phyloP scores from a whole-genome alignment of 2,888 invertebrate genomes.

The Eristalis tenax region DNA sequence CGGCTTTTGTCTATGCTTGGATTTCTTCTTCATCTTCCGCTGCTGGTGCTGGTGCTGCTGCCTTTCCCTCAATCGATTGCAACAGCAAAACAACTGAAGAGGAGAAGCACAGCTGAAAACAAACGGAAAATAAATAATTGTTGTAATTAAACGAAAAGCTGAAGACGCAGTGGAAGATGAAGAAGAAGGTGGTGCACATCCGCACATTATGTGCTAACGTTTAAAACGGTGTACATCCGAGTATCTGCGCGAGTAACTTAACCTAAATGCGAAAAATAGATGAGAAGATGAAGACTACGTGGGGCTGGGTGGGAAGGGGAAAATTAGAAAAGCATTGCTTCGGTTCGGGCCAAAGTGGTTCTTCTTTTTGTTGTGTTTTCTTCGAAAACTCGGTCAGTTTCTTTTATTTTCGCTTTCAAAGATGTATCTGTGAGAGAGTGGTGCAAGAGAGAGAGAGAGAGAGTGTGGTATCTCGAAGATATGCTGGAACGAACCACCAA shows the following conservation, averaged over 20 bases:
- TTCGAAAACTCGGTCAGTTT: slow-evolving; percentile 64
- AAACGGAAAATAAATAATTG: slow-evolving; percentile 48
- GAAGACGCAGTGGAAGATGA: neutral
- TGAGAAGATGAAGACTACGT: neutral
- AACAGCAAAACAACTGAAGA: neutral
- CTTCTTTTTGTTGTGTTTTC: slow-evolving; percentile 36
- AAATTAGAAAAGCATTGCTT: slow-evolving; percentile 28
- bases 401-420: slow-evolving; percentile 25
- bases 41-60: slow-evolving; percentile 3
- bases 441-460: slow-evolving; percentile 21
- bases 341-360: slow-evolving; percentile 38
- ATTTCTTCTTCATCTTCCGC: slow-evolving; percentile 6
- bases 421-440: slow-evolving; percentile 62
- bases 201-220: slow-evolving; percentile 60
- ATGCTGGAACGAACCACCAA: slow-evolving; percentile 18
- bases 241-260: slow-evolving; percentile 2
- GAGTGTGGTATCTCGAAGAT: slow-evolving; percentile 44
- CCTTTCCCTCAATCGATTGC: slow-evolving; percentile 23
- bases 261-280: slow-evolving; percentile 40
- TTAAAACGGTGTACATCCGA: neutral
- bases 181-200: slow-evolving; percentile 40
- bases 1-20: slow-evolving; percentile 2
- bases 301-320: neutral
- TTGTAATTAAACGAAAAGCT: slow-evolving; percentile 46
- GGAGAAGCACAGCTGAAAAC: neutral